phyloP scores from a whole-genome alignment of 1,140 invertebrate genomes.

The Lasioglossum baleicum region DNA sequence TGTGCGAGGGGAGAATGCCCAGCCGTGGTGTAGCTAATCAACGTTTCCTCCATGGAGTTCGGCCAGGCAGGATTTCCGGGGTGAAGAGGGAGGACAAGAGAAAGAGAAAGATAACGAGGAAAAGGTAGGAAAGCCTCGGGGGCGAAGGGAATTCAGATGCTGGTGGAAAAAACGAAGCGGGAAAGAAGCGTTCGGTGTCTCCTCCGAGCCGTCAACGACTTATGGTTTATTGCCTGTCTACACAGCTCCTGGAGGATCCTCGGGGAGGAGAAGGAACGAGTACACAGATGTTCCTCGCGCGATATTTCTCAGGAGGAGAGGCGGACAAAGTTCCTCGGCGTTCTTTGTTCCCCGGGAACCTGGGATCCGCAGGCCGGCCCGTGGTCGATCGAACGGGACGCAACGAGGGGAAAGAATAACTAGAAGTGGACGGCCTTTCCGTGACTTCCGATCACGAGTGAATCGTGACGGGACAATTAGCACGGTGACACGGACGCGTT shows the following conservation, averaged over 20 bases:
- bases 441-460: not conserved
- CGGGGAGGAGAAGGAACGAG: constrained; percentile 60
- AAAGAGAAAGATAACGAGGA: constrained; percentile 3
- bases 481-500: not conserved
- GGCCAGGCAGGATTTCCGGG: not conserved
- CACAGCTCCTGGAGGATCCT: constrained; percentile 50
- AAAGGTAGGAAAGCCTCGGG: not conserved
- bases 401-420: not conserved
- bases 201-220: constrained; percentile 64
- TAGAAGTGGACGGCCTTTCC: not conserved
- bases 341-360: constrained; percentile 31
- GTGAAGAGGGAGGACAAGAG: not conserved
- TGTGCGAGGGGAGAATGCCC: not conserved
- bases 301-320: constrained; percentile 60
- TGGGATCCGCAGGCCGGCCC: constrained; percentile 8
- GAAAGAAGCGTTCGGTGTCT: constrained; percentile 60
- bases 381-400: constrained; percentile 34
- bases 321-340: constrained; percentile 50
- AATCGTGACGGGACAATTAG: not conserved
- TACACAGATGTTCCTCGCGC: constrained; percentile 64
- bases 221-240: constrained; percentile 66
- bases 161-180: constrained; percentile 30
- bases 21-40: not conserved
- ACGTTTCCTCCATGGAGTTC: constrained; percentile 15
- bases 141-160: constrained; percentile 33